Evolutionary conservation across 2,113 vertebrate genomes (phyloP).

Genomic region (Andinoacara biseriatus): DNA sequence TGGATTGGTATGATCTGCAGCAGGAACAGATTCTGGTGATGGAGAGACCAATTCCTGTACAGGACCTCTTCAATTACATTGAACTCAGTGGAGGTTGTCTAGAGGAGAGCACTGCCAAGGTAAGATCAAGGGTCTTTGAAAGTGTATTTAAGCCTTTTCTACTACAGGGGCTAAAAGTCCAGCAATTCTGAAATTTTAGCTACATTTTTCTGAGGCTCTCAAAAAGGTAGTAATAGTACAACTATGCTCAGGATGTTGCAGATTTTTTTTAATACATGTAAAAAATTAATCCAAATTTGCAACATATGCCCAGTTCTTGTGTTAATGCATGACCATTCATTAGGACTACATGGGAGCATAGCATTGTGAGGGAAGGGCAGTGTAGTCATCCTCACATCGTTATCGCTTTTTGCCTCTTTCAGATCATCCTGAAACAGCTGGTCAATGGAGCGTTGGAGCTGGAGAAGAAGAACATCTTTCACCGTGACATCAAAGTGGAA

Average conservation of each 20-base stretch:
- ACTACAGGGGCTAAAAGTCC: not conserved
- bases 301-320: not conserved
- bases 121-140: not conserved
- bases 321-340: not conserved
- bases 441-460: not conserved
- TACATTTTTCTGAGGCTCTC: not conserved
- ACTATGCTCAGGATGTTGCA: not conserved
- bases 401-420: not conserved
- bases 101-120: not conserved
- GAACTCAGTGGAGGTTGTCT: not conserved
- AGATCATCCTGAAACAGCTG: not conserved
- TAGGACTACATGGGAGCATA: too few species aligned
- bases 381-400: too few species aligned
- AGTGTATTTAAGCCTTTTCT: not conserved
- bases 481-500: not conserved
- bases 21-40: not conserved
- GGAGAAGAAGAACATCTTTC: not conserved
- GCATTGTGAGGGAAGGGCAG: not conserved
- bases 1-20: not conserved
- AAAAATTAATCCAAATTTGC: too few species aligned
- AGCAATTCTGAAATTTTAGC: not conserved
- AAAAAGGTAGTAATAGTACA: not conserved
- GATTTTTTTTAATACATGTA: too few species aligned
- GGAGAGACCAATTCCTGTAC: not conserved
- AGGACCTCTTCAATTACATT: not conserved